phyloP scores from a whole-genome alignment of 1,140 invertebrate species.

The Saccostrea echinata region DNA sequence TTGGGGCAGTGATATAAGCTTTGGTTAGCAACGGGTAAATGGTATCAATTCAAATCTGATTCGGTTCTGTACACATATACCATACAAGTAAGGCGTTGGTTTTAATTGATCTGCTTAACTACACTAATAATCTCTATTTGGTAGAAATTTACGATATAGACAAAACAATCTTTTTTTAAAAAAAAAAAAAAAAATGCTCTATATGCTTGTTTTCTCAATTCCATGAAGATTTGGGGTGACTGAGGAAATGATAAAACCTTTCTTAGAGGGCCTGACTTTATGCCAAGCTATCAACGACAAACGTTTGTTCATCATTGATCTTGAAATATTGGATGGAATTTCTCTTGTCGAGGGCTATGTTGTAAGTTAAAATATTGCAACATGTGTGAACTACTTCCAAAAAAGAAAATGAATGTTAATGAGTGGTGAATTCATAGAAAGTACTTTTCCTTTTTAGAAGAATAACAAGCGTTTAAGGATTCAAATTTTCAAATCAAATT shows the following conservation, averaged over 20 bases:
- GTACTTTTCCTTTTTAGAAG: too few species aligned
- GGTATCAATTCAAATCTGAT: constrained; percentile 57
- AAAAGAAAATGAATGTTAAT: too few species aligned
- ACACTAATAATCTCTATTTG: too few species aligned
- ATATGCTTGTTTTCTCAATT: too few species aligned
- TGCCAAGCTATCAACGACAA: constrained; percentile 56
- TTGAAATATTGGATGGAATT: constrained; percentile 58
- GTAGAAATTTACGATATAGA: too few species aligned
- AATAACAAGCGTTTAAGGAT: too few species aligned
- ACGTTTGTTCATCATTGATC: constrained; percentile 63
- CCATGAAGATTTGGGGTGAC: constrained; percentile 60
- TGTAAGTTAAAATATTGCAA: background rate
- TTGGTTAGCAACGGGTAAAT: constrained; percentile 70
- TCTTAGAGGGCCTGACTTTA: constrained; percentile 59
- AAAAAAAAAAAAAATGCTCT: too few species aligned
- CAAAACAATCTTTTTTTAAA: too few species aligned
- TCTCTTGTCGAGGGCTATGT: background rate
- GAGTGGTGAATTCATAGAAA: too few species aligned
- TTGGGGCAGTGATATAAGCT: constrained; percentile 71
- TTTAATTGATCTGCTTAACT: background rate
- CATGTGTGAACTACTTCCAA: too few species aligned
- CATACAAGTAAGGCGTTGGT: constrained; percentile 18
- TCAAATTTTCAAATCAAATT: too few species aligned
- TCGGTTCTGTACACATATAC: constrained; percentile 39
- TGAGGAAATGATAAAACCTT: constrained; percentile 62